phyloP scores from a whole-genome alignment of 2,888 invertebrate species.

The Drosophila paramelanica region DNA sequence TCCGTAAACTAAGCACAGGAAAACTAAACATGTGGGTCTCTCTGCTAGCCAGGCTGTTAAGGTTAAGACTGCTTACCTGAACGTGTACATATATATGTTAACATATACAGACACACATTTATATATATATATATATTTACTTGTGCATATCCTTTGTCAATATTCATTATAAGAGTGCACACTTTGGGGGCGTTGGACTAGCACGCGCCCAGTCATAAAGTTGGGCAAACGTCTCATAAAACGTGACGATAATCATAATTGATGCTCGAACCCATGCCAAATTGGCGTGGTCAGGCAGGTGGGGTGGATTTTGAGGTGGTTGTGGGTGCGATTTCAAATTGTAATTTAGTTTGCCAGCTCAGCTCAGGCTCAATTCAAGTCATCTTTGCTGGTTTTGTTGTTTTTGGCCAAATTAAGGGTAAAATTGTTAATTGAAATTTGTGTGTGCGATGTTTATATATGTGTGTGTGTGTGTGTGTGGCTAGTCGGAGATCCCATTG shows the following conservation, averaged over 20 bases:
- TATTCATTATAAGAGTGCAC: constrained; percentile 83
- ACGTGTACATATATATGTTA: background rate
- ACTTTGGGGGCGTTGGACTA: constrained; percentile 62
- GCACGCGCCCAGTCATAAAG: constrained; percentile 80
- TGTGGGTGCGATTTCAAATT: constrained; percentile 56
- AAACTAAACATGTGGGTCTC: constrained; percentile 12
- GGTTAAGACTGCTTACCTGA: constrained; percentile 14
- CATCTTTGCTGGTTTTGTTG: constrained; percentile 38
- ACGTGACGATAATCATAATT: constrained; percentile 86
- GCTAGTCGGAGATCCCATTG: constrained; percentile 4
- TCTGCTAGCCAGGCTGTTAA: constrained; percentile 3
- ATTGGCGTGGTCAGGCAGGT: constrained; percentile 51
- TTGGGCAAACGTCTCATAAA: constrained; percentile 85
- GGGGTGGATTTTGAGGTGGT: background rate
- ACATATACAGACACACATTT: background rate
- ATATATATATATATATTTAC: constrained; percentile 10
- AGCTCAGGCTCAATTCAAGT: constrained; percentile 32
- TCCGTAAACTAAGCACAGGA: constrained; percentile 4
- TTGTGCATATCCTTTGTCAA: constrained; percentile 82
- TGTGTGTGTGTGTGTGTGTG: constrained; percentile 16
- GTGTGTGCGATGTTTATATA: constrained; percentile 46
- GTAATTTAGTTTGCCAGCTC: constrained; percentile 71
- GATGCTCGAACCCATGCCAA: constrained; percentile 76
- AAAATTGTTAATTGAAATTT: constrained; percentile 81
- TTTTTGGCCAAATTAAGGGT: constrained; percentile 75